Evolutionary conservation across 2,888 invertebrate species (phyloP).

Genomic region (Drosophila ustulata): DNA sequence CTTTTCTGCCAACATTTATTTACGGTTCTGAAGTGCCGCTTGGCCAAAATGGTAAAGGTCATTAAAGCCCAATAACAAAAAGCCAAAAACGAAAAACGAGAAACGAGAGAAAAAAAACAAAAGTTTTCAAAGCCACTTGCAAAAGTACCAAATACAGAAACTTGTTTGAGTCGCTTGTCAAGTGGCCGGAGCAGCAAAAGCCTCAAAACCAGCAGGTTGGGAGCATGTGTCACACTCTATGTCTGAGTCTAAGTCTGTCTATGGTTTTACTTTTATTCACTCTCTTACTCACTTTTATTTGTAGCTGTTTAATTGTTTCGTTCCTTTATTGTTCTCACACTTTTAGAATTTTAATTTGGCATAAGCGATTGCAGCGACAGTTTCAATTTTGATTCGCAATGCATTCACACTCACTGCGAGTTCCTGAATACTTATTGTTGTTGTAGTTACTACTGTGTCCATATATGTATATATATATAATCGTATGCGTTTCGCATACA

Average conservation of each 20-base stretch:
- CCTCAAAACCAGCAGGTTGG: constrained; percentile 20
- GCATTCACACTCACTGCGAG: constrained; percentile 25
- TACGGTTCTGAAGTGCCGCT: constrained; percentile 32
- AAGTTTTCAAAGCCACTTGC: constrained; percentile 56
- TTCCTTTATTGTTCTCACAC: constrained; percentile 33
- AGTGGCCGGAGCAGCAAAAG: too few species aligned
- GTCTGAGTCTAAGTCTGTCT: background rate
- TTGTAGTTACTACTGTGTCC: constrained; percentile 6
- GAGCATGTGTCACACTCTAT: constrained; percentile 45
- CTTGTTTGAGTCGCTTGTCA: constrained; percentile 60
- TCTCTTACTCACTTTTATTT: constrained; percentile 29
- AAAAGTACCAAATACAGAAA: constrained; percentile 70
- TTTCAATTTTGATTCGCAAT: constrained; percentile 33
- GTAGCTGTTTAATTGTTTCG: constrained; percentile 38
- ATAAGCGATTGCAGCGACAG: constrained; percentile 24
- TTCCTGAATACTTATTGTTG: constrained; percentile 10
- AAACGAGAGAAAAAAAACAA: constrained; percentile 8
- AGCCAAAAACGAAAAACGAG: background rate
- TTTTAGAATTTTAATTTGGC: constrained; percentile 47
- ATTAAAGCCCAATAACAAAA: constrained; percentile 30
- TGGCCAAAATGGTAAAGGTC: constrained; percentile 67
- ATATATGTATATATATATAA: background rate
- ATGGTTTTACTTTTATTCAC: constrained; percentile 22
- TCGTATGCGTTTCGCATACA: constrained; percentile 35
- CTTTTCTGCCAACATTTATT: constrained; percentile 2